Conservation (phyloP, 2,888 invertebrate genomes). For the Synanthedon formicaeformis region DNA sequence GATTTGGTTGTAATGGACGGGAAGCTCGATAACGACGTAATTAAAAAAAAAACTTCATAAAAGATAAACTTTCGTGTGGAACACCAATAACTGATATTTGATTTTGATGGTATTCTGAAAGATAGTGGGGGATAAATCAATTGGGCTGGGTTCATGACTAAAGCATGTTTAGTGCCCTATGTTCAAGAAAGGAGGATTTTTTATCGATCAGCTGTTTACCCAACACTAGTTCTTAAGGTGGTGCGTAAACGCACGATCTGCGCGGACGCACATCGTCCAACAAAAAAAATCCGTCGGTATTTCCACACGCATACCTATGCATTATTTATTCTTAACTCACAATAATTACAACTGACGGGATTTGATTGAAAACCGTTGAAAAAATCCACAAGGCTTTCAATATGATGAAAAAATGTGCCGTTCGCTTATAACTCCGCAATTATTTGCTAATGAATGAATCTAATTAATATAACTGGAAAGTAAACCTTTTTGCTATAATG, state of each 20-base stretch:
- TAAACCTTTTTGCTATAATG: slow-evolving; percentile 1
- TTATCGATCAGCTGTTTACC: background rate
- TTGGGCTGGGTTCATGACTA: too few species aligned
- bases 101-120: too few species aligned
- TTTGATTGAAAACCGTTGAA: slow-evolving; percentile 3
- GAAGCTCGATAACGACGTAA: too few species aligned
- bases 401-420: background rate
- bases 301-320: slow-evolving; percentile 4
- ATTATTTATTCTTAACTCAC: background rate
- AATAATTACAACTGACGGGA: slow-evolving; percentile 5
- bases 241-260: slow-evolving; percentile 6
- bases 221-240: slow-evolving; percentile 2
- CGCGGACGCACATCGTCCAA: slow-evolving; percentile 2
- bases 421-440: background rate
- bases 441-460: background rate
- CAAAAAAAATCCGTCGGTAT: slow-evolving; percentile 3
- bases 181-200: background rate
- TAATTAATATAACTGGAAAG: too few species aligned
- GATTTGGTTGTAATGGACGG: too few species aligned
- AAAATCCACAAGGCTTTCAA: slow-evolving; percentile 2
- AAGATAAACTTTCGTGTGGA: too few species aligned
- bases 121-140: too few species aligned
- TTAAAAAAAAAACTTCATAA: too few species aligned
- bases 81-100: too few species aligned
- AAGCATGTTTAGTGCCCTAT: too few species aligned